Evolutionary conservation across 2,113 vertebrate species (phyloP), one percentile per base, ranked within the genome.

Genomic region (Nycticorax nycticorax): DNA sequence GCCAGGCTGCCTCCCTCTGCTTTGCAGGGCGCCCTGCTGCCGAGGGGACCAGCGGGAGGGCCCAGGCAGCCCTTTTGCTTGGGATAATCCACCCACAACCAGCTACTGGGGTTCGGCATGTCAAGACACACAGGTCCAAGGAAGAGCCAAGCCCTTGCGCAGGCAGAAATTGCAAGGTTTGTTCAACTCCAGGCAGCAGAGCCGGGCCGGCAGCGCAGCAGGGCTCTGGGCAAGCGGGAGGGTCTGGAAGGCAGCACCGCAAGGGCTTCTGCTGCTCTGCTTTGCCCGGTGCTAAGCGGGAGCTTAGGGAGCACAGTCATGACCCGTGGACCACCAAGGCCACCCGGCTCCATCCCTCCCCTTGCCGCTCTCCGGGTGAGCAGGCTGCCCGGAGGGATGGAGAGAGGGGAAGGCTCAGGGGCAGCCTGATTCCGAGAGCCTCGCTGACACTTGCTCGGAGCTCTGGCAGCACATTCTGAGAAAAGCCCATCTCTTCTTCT

Each of bases 351-450:
- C 30, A 2, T 4, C 3, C 19, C 39, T 30, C 8, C 30, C n/a
- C 39, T 16, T 8, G 22, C 1, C 18, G 2, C 23, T 32, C 28
- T 21, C 33, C 32, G 15, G 2, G 0, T 2, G 33, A 56, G 39
- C 55, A 68, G 52, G 19, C 52, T 8, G 28, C 48, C 12, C 0
- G 2, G 15, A 64, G 20, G 57, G 22, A 10, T 14, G 37, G 53
- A 47, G 67, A 32, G 50, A 30, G 9, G 30, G 30, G 17, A 30
- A 45, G 47, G 50, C 55, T 72, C 26, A 32, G 82, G 14, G 48
- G 21, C 56, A 12, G 14, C 3, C 18, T 0, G 17, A 18, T 35
- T 9, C 27, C 6, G 0, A 32, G 41, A 30, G 27, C 32, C 32
- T 16, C 5, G 0, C 39, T 39, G 43, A 67, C 48, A n/a, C 52